Conservation (phyloP, 1,140 invertebrate genomes). For the Halyomorpha halys region DNA sequence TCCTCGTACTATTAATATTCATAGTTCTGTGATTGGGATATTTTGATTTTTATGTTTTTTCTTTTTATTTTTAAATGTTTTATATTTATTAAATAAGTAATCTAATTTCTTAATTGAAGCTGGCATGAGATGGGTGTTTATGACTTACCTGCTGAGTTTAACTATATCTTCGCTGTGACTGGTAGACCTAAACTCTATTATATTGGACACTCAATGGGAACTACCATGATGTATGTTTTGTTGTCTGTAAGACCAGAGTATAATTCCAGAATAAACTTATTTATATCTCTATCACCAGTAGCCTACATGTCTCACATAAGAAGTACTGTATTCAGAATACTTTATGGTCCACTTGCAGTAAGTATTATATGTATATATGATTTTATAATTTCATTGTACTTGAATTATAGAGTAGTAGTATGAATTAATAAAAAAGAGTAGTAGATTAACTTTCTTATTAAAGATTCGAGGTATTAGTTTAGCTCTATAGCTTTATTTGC, state of each 20-base stretch:
- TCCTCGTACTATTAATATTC: conserved; percentile 21
- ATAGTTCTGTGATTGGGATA: too few relatives aligned
- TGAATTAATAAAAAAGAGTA: too few relatives aligned
- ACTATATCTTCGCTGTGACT: conserved; percentile 47
- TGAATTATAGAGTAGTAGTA: too few relatives aligned
- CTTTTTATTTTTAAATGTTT: too few relatives aligned
- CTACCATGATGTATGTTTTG: conserved; percentile 52
- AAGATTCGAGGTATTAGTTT: too few relatives aligned
- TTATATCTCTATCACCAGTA: conserved; percentile 62
- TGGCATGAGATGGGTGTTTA: conserved; percentile 53
- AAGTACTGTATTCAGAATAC: conserved; percentile 22
- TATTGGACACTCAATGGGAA: conserved; percentile 61
- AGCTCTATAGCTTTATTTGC: too few relatives aligned
- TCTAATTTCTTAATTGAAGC: conserved; percentile 32
- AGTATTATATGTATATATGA: conserved; percentile 1
- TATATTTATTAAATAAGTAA: background rate
- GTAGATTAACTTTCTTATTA: too few relatives aligned
- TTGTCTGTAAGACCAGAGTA: conserved; percentile 49
- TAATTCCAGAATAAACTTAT: conserved; percentile 49
- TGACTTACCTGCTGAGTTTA: conserved; percentile 52
- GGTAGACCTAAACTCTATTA: conserved; percentile 45
- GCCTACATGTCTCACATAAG: conserved; percentile 39
- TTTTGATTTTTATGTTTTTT: too few relatives aligned
- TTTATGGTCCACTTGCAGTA: conserved; percentile 26
- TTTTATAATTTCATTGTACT: background rate